Conservation (phyloP, 2,113 vertebrate species). For the Zosterops japonicus region DNA sequence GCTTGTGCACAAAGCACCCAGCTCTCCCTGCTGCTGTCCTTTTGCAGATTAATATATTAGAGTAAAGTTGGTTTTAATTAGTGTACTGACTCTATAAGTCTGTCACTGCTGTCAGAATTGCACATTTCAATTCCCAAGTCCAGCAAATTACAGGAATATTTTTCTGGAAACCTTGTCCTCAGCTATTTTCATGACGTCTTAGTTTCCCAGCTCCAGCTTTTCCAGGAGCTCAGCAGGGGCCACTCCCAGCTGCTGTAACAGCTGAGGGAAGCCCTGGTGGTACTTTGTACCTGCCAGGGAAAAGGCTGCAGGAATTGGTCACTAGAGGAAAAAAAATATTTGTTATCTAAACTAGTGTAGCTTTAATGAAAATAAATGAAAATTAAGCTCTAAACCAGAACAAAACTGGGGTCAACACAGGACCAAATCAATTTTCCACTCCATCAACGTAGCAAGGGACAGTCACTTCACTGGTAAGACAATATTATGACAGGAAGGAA, state of each 20-base stretch:
- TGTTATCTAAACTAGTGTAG: not conserved
- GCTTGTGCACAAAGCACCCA: not conserved
- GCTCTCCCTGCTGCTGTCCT: not conserved
- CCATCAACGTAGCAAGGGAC: not conserved
- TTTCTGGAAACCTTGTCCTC: not conserved
- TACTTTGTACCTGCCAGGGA: not conserved
- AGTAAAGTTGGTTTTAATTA: not conserved
- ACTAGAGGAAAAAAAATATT: not conserved
- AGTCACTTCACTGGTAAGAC: not conserved
- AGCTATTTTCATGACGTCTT: not conserved
- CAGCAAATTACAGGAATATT: not conserved
- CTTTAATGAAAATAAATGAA: not conserved
- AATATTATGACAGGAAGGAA: not conserved
- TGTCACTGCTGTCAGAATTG: not conserved
- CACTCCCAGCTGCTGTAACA: not conserved
- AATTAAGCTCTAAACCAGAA: not conserved
- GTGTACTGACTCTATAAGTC: not conserved
- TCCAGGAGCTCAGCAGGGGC: not conserved
- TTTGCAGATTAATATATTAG: not conserved
- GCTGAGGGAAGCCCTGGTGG: not conserved
- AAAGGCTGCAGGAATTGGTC: not conserved
- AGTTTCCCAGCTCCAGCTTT: not conserved
- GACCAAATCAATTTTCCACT: not conserved
- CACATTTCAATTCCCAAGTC: not conserved
- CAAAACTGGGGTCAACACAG: not conserved